phyloP scores from a whole-genome alignment of 2,797 vertebrate genomes.

The Naso thynnoides region DNA sequence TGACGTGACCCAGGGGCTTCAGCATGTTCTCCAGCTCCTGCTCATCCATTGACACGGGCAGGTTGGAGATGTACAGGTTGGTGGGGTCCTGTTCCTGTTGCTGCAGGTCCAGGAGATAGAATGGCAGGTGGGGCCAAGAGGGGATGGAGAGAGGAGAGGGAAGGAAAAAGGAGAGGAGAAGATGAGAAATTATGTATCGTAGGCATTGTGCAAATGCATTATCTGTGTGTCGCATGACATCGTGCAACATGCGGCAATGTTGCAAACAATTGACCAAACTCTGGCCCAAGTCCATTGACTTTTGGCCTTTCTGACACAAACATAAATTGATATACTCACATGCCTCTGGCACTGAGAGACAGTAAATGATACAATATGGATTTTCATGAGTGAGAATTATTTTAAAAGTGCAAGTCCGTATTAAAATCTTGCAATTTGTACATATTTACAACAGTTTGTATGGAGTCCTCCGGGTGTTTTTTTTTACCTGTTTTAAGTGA shows the following conservation, averaged over 20 bases:
- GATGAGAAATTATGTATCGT: conserved; percentile 33
- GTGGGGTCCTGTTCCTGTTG: conserved; percentile 99
- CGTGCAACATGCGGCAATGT: conserved; percentile 15
- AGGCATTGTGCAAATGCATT: conserved; percentile 39
- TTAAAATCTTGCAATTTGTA: conserved; percentile 1
- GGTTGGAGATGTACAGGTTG: conserved; percentile 99
- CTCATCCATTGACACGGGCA: conserved; percentile 97
- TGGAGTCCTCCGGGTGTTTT: conserved; percentile 11
- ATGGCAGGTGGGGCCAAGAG: not conserved
- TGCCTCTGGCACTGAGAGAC: conserved; percentile 18
- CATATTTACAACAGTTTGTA: conserved; percentile 19
- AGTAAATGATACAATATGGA: conserved; percentile 13
- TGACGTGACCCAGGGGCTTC: conserved; percentile 97
- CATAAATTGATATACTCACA: conserved; percentile 33
- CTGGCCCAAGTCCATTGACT: conserved; percentile 25
- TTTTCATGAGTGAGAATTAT: conserved; percentile 12
- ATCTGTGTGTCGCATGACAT: conserved; percentile 13
- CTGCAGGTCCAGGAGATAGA: conserved; percentile 73
- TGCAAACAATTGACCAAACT: conserved; percentile 29
- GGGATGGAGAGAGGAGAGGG: not conserved
- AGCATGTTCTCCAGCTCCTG: conserved; percentile 98
- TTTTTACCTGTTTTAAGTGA: not conserved
- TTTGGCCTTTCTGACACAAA: conserved; percentile 33
- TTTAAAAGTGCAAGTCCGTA: not conserved
- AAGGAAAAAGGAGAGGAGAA: conserved; percentile 14